These are phyloP conservation scores for Ommatoiulus sabulosus DNA, from an alignment of 2,888 invertebrate species.

Conservation along the genomic window DNA sequence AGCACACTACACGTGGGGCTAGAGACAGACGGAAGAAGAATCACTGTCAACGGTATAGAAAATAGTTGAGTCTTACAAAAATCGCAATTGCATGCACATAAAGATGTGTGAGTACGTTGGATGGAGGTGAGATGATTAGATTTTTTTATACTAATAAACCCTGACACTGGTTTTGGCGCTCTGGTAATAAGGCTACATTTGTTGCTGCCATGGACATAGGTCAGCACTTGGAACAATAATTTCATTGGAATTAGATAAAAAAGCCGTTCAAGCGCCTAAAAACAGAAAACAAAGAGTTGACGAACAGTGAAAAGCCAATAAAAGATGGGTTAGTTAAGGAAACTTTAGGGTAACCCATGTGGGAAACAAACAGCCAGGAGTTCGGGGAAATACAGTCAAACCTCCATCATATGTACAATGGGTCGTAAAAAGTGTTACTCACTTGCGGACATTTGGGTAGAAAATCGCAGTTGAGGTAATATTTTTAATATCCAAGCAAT, in stretches of 20 bases:
- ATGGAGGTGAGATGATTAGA: slow-evolving; percentile 39
- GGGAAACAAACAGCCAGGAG: not conserved
- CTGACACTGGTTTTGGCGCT: slow-evolving; percentile 48
- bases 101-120: slow-evolving; percentile 8
- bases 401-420: not conserved
- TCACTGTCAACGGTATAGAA: slow-evolving; percentile 47
- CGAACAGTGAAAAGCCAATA: not conserved
- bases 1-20: slow-evolving; percentile 34
- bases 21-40: slow-evolving; percentile 25
- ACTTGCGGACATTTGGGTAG: no score
- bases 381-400: not conserved
- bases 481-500: no score
- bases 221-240: slow-evolving; percentile 48
- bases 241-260: not conserved
- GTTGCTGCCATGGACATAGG: slow-evolving; percentile 42
- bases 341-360: not conserved
- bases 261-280: slow-evolving; percentile 35
- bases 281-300: not conserved
- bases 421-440: not conserved
- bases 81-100: slow-evolving; percentile 32
- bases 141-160: slow-evolving; percentile 46
- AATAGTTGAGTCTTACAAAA: slow-evolving; percentile 41
- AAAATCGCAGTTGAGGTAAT: no score
- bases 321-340: not conserved
- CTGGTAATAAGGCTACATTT: slow-evolving; percentile 45